A percentile compares a stretch with the other conserved stretches of the same genome.
These are phyloP conservation scores for Zeus faber DNA, from an alignment of 2,113 vertebrate species.

Conservation along the genomic window DNA sequence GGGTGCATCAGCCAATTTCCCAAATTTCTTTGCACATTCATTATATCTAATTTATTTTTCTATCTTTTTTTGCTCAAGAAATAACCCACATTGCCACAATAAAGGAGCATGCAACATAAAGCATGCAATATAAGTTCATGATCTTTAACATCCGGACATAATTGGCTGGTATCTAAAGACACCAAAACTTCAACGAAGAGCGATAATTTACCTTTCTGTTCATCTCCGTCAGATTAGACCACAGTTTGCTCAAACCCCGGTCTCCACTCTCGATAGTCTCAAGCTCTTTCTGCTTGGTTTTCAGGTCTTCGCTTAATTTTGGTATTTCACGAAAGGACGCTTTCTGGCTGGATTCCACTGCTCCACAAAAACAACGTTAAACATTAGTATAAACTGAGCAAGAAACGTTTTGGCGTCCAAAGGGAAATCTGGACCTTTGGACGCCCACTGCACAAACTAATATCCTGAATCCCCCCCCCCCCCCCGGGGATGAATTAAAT, in stretches of 20 bases:
- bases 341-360: slow-evolving; percentile 95
- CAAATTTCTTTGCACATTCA: too few relatives aligned
- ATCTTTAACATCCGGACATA: too few relatives aligned
- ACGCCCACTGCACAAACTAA: background rate
- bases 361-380: slow-evolving; percentile 20
- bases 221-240: slow-evolving; percentile 93
- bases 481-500: too few relatives aligned
- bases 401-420: background rate
- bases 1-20: too few relatives aligned
- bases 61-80: too few relatives aligned
- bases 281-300: slow-evolving; percentile 82
- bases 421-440: background rate
- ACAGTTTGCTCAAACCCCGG: slow-evolving; percentile 83
- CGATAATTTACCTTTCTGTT: slow-evolving; percentile 88
- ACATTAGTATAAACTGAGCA: background rate
- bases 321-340: slow-evolving; percentile 89
- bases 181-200: too few relatives aligned
- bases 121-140: too few relatives aligned
- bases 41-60: too few relatives aligned
- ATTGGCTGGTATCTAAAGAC: too few relatives aligned
- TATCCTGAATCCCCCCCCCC: too few relatives aligned
- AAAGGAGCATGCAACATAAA: too few relatives aligned
- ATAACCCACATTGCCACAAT: too few relatives aligned
- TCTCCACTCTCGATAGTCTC: slow-evolving; percentile 88
- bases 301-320: slow-evolving; percentile 89